Base-by-base conservation (phyloP, 2,888 invertebrate species). In the Erebia ligea region DNA sequence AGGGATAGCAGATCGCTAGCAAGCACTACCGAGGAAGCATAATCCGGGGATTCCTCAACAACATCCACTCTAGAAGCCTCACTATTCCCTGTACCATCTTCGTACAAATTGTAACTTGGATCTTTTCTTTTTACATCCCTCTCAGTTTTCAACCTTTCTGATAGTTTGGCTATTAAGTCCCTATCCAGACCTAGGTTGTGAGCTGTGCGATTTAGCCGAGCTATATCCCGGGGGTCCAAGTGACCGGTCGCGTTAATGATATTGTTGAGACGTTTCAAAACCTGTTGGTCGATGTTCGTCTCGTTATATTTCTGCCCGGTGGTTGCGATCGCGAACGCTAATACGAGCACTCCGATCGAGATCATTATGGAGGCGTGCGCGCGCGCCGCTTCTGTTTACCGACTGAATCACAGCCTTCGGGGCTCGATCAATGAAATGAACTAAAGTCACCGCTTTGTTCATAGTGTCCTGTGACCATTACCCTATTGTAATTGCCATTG, bases 1-100 rank as follows among this genome's bases (percentile, higher is more conserved):
- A 95, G 81, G 0, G 94, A 90, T 42, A 94, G 80, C 54, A 94
- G 82, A 78, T 94, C 93, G 79, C 93, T 92, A 0, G 91, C 93
- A 57, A 93, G 78, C 34, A 92, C 92, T 34, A 91, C 90, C 0
- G 93, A 93, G 1, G 92, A 92, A 0, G 92, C 93, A 68, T 93
- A 93, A 80, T 90, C 93, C 0, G 93, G 93, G 0, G 92, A 92
- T 70, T 92, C 92, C 45, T 88, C 89, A 15, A 92, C 81, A 2
- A 87, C 79, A 56, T 84, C 85, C 0, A 89, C 74, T 57, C 84
- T 83, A 10, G 84, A 81, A 5, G 80, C 81, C n/a, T 77, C 78
- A 6, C 79, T 82, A 54, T 74, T 75, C 4, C 75, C 73, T 10
- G 71, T 72, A 62, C 78, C 79, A 45, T 82, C 81, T 70, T 80